These are phyloP conservation scores for Bambusicola thoracicus DNA, from an alignment of 2,113 vertebrate genomes.

Conservation along the genomic window DNA sequence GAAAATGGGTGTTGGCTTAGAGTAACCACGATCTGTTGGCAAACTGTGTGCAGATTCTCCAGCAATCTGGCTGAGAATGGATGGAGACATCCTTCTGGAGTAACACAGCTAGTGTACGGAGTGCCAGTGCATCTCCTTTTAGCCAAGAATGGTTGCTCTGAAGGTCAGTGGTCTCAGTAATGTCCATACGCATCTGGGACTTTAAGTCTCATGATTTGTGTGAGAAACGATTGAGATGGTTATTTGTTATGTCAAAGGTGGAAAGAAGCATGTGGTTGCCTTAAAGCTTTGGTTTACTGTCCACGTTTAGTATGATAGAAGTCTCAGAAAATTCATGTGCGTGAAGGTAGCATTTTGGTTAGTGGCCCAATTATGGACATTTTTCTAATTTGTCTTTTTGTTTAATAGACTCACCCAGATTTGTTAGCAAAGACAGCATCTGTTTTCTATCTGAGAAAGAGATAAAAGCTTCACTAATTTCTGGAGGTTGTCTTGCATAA, in stretches of 20 bases:
- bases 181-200: not conserved
- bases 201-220: not conserved
- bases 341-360: not conserved
- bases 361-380: not conserved
- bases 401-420: not conserved
- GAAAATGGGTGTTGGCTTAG: not conserved
- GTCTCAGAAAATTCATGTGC: not conserved
- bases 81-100: not conserved
- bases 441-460: not conserved
- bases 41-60: not conserved
- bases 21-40: not conserved
- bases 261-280: not conserved
- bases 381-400: not conserved
- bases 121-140: not conserved
- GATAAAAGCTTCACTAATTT: not conserved
- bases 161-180: not conserved
- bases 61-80: not conserved
- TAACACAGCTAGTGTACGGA: not conserved
- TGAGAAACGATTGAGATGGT: not conserved
- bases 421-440: not conserved
- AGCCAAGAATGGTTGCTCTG: not conserved
- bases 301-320: not conserved
- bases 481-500: not conserved
- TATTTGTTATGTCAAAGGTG: not conserved
- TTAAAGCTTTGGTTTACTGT: not conserved